These are phyloP conservation scores for Liasis olivaceus DNA, from an alignment of 2,797 vertebrate species.

Conservation along the genomic window DNA sequence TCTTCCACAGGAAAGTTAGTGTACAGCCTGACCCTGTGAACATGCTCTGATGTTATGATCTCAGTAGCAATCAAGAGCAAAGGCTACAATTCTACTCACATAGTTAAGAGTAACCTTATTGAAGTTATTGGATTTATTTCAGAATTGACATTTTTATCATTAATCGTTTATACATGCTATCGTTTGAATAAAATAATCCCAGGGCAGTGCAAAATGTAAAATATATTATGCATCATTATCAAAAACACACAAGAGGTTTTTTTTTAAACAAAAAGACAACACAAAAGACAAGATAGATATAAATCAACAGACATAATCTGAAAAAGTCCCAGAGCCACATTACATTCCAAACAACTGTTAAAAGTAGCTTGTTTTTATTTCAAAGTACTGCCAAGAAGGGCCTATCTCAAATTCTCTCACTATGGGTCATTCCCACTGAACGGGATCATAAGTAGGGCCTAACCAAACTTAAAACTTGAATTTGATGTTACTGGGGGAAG, in stretches of 20 bases:
- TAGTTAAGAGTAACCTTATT: background rate
- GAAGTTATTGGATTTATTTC: background rate
- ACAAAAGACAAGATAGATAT: background rate
- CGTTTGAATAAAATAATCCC: background rate
- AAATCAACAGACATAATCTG: background rate
- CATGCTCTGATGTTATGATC: background rate
- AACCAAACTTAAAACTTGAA: background rate
- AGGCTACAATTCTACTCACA: background rate
- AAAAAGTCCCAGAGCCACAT: background rate
- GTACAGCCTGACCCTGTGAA: background rate
- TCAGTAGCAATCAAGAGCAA: background rate
- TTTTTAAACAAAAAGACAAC: background rate
- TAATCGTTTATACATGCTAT: background rate
- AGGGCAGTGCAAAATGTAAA: background rate
- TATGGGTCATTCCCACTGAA: background rate
- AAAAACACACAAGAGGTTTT: background rate
- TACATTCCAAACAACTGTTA: background rate
- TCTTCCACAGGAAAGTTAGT: background rate
- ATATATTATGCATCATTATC: background rate
- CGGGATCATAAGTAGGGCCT: background rate
- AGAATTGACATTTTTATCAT: background rate
- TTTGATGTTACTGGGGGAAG: background rate
- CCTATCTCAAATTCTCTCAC: background rate
- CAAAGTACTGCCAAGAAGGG: background rate
- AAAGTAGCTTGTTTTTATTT: background rate